Evolutionary conservation across 2,888 invertebrate genomes (phyloP).

Genomic region (Electrophaes corylata): DNA sequence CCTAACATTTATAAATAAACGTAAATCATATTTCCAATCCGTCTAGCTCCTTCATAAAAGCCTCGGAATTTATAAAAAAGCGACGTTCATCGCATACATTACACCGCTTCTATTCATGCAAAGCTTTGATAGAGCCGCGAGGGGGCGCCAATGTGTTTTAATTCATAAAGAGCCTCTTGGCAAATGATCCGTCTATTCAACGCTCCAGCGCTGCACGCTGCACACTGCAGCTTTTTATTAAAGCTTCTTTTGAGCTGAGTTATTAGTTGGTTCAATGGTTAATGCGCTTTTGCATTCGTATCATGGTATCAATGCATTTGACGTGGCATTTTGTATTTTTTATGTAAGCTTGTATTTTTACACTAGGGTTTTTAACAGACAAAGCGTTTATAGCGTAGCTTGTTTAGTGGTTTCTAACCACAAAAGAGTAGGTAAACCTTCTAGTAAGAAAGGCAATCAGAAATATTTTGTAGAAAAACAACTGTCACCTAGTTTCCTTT

Average conservation of each 20-base stretch:
- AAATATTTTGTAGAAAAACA: no score
- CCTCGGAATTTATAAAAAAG: background rate
- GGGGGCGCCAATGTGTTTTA: slow-evolving; percentile 44
- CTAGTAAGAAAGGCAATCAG: no score
- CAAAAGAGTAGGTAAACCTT: no score
- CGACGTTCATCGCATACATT: background rate
- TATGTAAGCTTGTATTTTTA: background rate
- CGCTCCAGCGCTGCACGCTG: background rate
- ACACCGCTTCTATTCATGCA: slow-evolving; percentile 35
- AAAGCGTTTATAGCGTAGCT: background rate
- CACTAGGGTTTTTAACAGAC: no score
- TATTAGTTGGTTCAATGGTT: slow-evolving; percentile 19
- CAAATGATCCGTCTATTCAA: slow-evolving; percentile 34
- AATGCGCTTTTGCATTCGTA: slow-evolving; percentile 7
- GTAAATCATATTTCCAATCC: background rate
- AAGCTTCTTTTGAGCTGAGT: slow-evolving; percentile 5
- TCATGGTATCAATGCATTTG: background rate
- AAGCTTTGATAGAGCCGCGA: slow-evolving; percentile 33
- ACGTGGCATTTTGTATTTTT: background rate
- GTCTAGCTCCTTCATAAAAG: background rate
- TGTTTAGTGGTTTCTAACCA: no score
- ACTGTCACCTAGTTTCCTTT: no score
- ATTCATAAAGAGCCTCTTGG: slow-evolving; percentile 44
- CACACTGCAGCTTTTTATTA: background rate
- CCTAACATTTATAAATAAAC: no score